Base-by-base conservation (phyloP, 1,140 invertebrate species). In the Panagrolaimus sp. region DNA sequence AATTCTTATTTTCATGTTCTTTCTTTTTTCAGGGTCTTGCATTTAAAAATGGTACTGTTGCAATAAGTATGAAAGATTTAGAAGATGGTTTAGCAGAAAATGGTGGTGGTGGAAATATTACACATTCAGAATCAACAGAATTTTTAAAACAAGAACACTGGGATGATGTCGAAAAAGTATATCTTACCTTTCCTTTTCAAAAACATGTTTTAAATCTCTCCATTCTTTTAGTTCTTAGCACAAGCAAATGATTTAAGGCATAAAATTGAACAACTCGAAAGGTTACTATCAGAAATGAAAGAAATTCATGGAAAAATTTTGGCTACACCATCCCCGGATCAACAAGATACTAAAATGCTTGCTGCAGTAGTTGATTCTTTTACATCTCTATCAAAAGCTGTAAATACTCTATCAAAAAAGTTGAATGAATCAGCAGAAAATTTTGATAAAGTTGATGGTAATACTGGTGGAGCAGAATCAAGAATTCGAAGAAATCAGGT, bases 401-500 rank as follows among this genome's bases (percentile, higher is more conserved):
- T 71, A 42, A 14, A 65, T 9, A 38, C 48, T 16, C 25, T 57
- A 14, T 31, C 61, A 13, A 57, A 74, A 68, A 16, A 20, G 16
- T 20, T 57, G 1, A 57, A 20, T 57, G 51, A 48, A 65, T 66
- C 9, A 62, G 31, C 5, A 47, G n/a, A n/a, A 13, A 8, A 47
- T 66, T 31, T 71, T 44, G 14, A 65, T 4, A 44, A 67, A 23
- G 27, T 42, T 31, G 31, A 48, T 5, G 43, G 11, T n/a, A 68
- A 77, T 20, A 20, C 13, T 0, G 65, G 42, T 14, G 64, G 64
- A 23, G 75, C 75, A 9, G 71, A 46, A 43, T 62, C 67, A 20
- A 63, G 77, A 44, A 75, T 75, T 25, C 74, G 72, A 46, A 74
- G 47, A 38, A 64, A 78, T 67, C 74, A 75, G 42, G 72, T 72